Evolutionary conservation across 2,888 invertebrate genomes (phyloP).

Genomic region (Ptilodon capucinus): DNA sequence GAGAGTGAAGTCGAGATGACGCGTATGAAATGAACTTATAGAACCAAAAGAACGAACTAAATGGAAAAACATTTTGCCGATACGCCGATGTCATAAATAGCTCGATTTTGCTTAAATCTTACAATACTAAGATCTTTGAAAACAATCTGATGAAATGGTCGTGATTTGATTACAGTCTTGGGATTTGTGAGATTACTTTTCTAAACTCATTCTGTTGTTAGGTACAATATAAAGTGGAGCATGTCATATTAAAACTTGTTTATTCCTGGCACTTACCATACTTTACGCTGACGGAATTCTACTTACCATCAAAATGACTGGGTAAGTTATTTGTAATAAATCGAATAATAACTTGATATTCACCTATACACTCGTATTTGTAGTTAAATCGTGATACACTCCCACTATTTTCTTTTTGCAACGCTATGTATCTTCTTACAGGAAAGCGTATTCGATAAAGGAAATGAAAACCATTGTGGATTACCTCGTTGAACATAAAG

Average conservation of each 20-base stretch:
- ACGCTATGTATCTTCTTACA: constrained; percentile 32
- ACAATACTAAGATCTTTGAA: no score
- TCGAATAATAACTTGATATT: background rate
- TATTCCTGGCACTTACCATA: background rate
- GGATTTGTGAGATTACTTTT: background rate
- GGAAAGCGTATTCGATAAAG: constrained; percentile 64
- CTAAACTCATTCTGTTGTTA: background rate
- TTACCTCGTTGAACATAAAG: constrained; percentile 57
- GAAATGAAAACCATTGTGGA: constrained; percentile 72
- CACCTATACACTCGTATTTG: constrained; percentile 1
- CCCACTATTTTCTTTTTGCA: constrained; percentile 6
- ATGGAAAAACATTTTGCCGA: no score
- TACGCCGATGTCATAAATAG: no score
- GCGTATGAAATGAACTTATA: no score
- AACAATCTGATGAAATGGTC: no score
- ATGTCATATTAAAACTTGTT: background rate
- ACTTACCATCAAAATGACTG: constrained; percentile 53
- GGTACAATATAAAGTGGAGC: background rate
- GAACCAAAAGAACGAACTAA: no score
- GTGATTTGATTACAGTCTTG: no score
- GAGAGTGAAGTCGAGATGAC: no score
- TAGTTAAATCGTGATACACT: background rate
- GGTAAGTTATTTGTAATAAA: constrained; percentile 45
- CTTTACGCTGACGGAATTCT: background rate
- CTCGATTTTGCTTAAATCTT: no score